Base-by-base conservation (phyloP, 2,797 vertebrate genomes). In the Chelidonichthys spinosus region DNA sequence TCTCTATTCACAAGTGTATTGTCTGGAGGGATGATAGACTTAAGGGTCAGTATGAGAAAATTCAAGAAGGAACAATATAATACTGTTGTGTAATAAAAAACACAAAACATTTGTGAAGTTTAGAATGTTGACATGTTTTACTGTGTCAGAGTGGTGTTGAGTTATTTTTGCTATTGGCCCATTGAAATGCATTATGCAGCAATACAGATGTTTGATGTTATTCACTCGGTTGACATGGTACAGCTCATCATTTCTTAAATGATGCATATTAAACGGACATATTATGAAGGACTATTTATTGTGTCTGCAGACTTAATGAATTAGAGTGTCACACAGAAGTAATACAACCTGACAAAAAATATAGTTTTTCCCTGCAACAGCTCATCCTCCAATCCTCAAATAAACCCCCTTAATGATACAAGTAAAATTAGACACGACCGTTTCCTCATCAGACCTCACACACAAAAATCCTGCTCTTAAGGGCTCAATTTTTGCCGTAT, bases 341-440 rank as follows among this genome's bases (percentile, higher is more conserved):
- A 63, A 52, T 25, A 46, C 13, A 43, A 33, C 7, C 17, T 47
- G 44, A 69, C 17, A 64, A 52, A 74, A 25, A 58, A 62, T 72
- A 52, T 25, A 25, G 25, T 25, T 69, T 47, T 61, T 59, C 32
- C 6, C 59, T 8, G 2, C 7, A 47, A 74, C 40, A 63, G 39
- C 64, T 76, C 25, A 54, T 50, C 79, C 5, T 1, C 25, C 69
- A 72, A 63, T 66, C 32, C 65, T 50, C 7, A 61, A 67, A 67
- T 69, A 72, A 78, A 33, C 17, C 33, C 10, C 11, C 8, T 72
- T 60, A 74, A 67, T 72, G 39, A 77, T 50, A 47, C 55, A 67
- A 71, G 49, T 35, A 42, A 78, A 83, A 78, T 73, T 67, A 74
- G 67, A 72, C 67, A 59, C 42, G 66, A 72, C n/a, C 71, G 42